These are phyloP conservation scores for Aphrophora alni DNA, from an alignment of 2,888 invertebrate species.

Conservation along the genomic window DNA sequence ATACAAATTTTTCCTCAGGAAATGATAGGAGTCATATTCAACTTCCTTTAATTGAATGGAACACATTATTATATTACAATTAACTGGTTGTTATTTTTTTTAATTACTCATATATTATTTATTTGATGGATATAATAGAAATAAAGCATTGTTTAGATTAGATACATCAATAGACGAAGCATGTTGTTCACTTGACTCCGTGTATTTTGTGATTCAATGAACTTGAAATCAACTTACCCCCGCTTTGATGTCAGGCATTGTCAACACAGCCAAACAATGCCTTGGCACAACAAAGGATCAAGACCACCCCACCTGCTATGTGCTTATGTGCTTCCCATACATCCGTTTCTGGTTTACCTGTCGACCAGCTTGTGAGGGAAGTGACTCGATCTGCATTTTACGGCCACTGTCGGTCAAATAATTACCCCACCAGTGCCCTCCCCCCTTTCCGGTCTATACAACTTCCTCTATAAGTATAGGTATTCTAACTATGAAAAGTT, in stretches of 20 bases:
- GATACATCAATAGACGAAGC: not conserved
- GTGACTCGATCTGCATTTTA: not conserved
- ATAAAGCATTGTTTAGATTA: not conserved
- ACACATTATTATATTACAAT: too few relatives aligned
- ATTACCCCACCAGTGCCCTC: not conserved
- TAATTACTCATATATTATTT: too few relatives aligned
- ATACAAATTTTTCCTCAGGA: too few relatives aligned
- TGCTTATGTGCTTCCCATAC: not conserved
- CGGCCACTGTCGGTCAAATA: not conserved
- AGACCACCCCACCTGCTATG: not conserved
- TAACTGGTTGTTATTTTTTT: too few relatives aligned
- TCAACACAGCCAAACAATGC: not conserved
- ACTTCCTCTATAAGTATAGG: too few relatives aligned
- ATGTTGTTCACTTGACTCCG: not conserved
- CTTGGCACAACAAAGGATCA: not conserved
- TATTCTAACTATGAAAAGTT: too few relatives aligned
- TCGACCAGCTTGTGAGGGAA: not conserved
- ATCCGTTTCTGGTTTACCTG: not conserved
- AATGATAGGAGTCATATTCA: too few relatives aligned
- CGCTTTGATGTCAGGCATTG: not conserved
- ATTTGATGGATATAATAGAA: too few relatives aligned
- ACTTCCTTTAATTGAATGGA: too few relatives aligned
- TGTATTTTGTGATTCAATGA: not conserved
- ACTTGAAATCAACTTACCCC: conserved; percentile 2
- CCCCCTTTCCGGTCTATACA: not conserved